phyloP scores from a whole-genome alignment of 2,113 vertebrate genomes.

The Taxidea taxus region DNA sequence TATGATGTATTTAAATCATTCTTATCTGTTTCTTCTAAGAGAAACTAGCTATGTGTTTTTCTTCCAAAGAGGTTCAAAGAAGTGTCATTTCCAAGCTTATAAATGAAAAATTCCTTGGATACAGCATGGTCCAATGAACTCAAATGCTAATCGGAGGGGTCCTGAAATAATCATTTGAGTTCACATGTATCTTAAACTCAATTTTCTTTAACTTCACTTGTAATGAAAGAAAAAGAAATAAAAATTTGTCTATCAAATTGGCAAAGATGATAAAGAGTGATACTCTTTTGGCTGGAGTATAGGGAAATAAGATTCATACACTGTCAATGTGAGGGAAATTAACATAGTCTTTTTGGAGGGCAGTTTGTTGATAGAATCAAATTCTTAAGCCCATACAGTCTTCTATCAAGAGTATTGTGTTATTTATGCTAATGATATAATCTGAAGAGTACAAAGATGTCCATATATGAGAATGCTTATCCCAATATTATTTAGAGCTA shows the following conservation, averaged over 20 bases:
- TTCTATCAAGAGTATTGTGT: not conserved
- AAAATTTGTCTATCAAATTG: not conserved
- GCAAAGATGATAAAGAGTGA: constrained; percentile 17
- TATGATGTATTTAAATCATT: constrained; percentile 63
- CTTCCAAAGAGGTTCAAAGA: constrained; percentile 28
- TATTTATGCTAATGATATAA: not conserved
- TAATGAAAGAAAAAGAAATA: constrained; percentile 20
- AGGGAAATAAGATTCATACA: not conserved
- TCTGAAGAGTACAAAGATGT: not conserved
- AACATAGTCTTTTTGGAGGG: not conserved
- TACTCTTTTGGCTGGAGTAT: not conserved
- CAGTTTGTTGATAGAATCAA: not conserved
- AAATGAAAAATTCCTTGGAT: constrained; percentile 46
- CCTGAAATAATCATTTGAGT: not conserved
- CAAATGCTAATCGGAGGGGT: not conserved
- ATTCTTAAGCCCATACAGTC: not conserved
- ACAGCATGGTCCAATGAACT: not conserved
- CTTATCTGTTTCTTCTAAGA: constrained; percentile 55
- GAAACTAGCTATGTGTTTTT: constrained; percentile 19
- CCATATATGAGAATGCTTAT: not conserved
- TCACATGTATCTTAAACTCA: not conserved
- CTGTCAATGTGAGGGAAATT: not conserved
- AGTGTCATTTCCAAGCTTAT: constrained; percentile 1
- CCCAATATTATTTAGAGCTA: not conserved
- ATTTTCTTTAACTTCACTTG: constrained; percentile 26